Conservation (phyloP, 2,797 vertebrate genomes). For the Acropternis orthonyx region DNA sequence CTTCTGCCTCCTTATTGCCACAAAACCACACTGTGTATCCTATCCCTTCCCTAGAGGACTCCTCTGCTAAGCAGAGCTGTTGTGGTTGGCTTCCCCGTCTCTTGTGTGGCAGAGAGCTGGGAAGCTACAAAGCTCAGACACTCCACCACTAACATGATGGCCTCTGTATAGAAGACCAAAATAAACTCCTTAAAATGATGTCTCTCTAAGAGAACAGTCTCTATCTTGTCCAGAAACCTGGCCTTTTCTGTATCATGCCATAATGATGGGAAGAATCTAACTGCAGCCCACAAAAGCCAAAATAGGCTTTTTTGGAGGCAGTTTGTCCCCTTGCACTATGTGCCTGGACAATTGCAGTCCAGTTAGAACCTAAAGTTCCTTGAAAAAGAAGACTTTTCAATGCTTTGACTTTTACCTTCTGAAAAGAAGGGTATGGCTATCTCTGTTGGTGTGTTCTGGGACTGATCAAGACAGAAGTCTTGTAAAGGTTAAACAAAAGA, state of each 20-base stretch:
- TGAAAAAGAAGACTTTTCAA: not conserved
- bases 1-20: constrained; percentile 54
- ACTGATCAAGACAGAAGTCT: not conserved
- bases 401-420: not conserved
- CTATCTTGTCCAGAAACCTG: constrained; percentile 4
- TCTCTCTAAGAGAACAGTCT: not conserved
- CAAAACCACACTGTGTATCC: constrained; percentile 43
- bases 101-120: constrained; percentile 29
- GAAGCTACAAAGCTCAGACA: constrained; percentile 25
- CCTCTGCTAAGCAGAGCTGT: constrained; percentile 23
- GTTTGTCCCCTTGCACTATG: not conserved
- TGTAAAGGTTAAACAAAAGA: not conserved
- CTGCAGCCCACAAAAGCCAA: not conserved
- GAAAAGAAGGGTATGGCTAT: not conserved
- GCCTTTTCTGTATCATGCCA: not conserved
- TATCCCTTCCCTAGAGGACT: constrained; percentile 45
- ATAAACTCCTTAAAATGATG: constrained; percentile 30
- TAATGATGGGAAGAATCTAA: constrained; percentile 17
- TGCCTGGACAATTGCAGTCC: not conserved
- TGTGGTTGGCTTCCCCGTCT: constrained; percentile 44
- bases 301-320: not conserved
- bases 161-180: constrained; percentile 21
- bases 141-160: not conserved
- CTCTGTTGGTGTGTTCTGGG: not conserved
- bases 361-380: not conserved